These are phyloP conservation scores for Drosophila quinaria DNA, from an alignment of 2,888 invertebrate species.

Conservation along the genomic window DNA sequence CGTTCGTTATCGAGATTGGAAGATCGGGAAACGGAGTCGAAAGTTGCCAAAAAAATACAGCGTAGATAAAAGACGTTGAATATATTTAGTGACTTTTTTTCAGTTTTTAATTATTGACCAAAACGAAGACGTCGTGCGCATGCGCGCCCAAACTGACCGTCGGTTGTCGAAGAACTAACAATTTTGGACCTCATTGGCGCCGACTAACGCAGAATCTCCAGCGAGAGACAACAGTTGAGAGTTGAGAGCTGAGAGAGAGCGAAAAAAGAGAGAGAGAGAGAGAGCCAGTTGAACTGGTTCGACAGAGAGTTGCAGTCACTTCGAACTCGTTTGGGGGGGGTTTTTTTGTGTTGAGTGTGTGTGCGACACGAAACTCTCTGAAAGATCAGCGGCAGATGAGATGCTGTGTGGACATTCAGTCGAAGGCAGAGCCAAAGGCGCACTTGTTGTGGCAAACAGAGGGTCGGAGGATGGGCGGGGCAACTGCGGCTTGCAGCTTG, in stretches of 20 bases:
- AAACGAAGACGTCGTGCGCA: conserved; percentile 71
- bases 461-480: neutral
- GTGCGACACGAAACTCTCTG: conserved; percentile 43
- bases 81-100: conserved; percentile 3
- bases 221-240: conserved; percentile 22
- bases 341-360: conserved; percentile 26
- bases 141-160: conserved; percentile 85
- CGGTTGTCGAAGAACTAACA: conserved; percentile 84
- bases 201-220: conserved; percentile 65
- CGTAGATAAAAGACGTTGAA: conserved; percentile 5
- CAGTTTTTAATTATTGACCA: conserved; percentile 20
- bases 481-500: conserved; percentile 45
- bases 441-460: conserved; percentile 42
- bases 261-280: conserved; percentile 24
- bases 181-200: conserved; percentile 61
- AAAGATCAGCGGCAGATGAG: conserved; percentile 55
- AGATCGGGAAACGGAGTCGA: conserved; percentile 73
- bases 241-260: conserved; percentile 3
- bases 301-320: conserved; percentile 39
- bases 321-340: conserved; percentile 57
- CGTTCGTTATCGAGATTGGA: conserved; percentile 32
- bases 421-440: conserved; percentile 16
- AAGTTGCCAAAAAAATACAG: conserved; percentile 72
- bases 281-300: conserved; percentile 66
- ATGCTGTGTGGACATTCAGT: conserved; percentile 34